Evolutionary conservation across 2,113 vertebrate species (phyloP), one percentile per base, ranked within the genome.

Genomic region (Phalacrocorax brasilianus): DNA sequence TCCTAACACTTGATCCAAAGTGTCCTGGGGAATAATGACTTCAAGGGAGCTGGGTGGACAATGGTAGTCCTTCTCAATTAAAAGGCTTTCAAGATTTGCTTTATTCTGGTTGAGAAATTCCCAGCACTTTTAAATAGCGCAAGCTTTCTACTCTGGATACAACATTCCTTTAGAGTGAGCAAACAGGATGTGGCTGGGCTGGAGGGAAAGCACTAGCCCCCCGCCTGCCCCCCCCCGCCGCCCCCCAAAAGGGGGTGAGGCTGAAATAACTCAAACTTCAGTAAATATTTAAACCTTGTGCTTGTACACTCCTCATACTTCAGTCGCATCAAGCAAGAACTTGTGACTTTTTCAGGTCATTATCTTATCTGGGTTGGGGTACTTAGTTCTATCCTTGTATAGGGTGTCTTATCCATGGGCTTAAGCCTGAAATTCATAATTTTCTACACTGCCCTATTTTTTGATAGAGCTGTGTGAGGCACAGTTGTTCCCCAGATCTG

Each of bases 231-330:
- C 22, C 22, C 21, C 42, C 66, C 3, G 0, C 45, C 45, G 59
- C 56, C 55, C 72, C 58, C 14, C 5, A 35, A 21, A 85, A 90
- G 2, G 17, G 44, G 9, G 2, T 58, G 75, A 93, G 18, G 27
- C 24, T 73, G 82, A 83, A 93, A 86, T 47, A 85, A 76, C 33
- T 91, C 66, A 68, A 88, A 72, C 62, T 62, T 79, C 32, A 58
- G 27, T 76, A 92, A 97, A 82, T 90, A 88, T 76, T 86, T 88
- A 90, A 79, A 66, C 55, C 35, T 9, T 45, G 13, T 74, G 77
- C 33, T 86, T 86, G n/a, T 71, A 21, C 24, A 8, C 18, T 79
- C 24, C 79, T 90, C 50, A 21, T 96, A 23, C 33, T 88, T 91
- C 47, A 93, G 27, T 27, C 10, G 3, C 47, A 55, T 71, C 88